These are phyloP conservation scores for Anas platyrhynchos DNA, from an alignment of 2,113 vertebrate genomes.

Conservation along the genomic window DNA sequence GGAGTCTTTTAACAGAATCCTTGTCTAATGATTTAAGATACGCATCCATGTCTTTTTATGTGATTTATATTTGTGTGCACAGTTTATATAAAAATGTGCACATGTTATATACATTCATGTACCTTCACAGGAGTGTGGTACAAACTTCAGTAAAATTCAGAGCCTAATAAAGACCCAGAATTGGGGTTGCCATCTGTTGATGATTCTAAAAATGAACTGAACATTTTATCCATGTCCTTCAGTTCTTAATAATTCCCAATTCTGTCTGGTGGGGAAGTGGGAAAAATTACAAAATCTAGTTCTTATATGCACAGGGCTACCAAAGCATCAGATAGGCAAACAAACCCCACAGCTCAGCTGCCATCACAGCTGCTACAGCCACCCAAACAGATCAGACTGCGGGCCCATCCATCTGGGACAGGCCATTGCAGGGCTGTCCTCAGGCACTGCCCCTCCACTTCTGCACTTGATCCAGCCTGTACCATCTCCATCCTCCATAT, in stretches of 20 bases:
- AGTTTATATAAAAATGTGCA: not conserved
- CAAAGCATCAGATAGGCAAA: not conserved
- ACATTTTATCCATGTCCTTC: not conserved
- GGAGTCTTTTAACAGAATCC: not conserved
- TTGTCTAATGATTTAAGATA: not conserved
- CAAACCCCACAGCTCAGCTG: not conserved
- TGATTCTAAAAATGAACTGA: not conserved
- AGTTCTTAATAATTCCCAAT: not conserved
- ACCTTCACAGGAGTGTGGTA: not conserved
- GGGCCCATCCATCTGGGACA: not conserved
- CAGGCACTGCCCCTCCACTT: not conserved
- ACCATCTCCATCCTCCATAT: not conserved
- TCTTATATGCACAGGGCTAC: not conserved
- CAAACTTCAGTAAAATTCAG: not conserved
- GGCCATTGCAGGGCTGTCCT: not conserved
- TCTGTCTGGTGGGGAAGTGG: not conserved
- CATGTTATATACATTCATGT: not conserved
- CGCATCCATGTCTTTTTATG: rapidly evolving
- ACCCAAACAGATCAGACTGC: not conserved
- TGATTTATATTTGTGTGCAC: not conserved
- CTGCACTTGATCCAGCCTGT: not conserved
- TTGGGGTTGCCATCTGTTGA: not conserved
- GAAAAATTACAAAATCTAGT: not conserved
- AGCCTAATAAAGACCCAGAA: not conserved
- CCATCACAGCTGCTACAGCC: not conserved